Evolutionary conservation across 1,140 invertebrate genomes (phyloP), one percentile per base, ranked within the genome.

Genomic region (Pseudachorutes palmiensis): DNA sequence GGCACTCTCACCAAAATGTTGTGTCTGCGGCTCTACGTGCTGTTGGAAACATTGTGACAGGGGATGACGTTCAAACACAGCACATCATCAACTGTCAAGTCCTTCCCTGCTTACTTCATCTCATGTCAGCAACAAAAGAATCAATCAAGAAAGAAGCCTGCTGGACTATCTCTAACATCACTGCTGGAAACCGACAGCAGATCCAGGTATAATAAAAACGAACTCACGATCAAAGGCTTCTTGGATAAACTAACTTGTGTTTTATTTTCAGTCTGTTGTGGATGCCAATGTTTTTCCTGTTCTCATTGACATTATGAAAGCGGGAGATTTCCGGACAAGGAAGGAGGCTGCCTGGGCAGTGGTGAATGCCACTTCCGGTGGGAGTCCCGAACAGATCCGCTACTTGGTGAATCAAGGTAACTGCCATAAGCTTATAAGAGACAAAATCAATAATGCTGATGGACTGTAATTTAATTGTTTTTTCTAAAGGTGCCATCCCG

Each of bases 291-390:
- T 98, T 73, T 95, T 98, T 76, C 93, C 93, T 2, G 83, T 88
- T 58, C 80, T 98, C 41, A 94, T 98, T 74, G 88, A 94, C 62
- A 91, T 97, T 70, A 83, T 98, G 75, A 85, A 85, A 61, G 90
- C 90, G 79, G 92, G 91, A 0, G 94, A 98, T 73, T 97, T 96
- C 76, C 97, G 97, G 81, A 97, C 94, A 14, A 83, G 93, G 70
- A 98, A 97, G 82, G 95, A 98, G 81, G 94, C 92, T 1, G 94
- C 94, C 0, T 98, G 96, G 96, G 94, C 94, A 3, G 94, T 98
- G 62, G 97, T 95, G 1, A 98, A 98, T 80, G 92, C 94, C 0
- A 97, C 94, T 0, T 96, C 92, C 66, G 94, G 94, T 30, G 96
- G 95, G 24, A 91, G 90, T 1, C 86, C 91, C 1, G 91, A 92